These are phyloP conservation scores for Sphinx pinastri DNA, from an alignment of 2,888 invertebrate species.

Conservation along the genomic window DNA sequence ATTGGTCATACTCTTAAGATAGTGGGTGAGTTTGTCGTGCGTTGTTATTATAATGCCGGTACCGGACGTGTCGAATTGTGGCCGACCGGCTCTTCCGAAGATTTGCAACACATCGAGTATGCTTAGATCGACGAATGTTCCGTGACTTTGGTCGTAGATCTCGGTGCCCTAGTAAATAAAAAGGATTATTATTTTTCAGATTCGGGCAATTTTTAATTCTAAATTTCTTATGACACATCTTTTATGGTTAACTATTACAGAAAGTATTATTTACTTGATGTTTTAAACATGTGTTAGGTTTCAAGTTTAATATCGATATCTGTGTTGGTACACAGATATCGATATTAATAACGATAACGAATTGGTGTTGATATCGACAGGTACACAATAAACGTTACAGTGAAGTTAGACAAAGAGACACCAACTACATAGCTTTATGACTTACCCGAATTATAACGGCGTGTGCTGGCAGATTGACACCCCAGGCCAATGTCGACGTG, in stretches of 20 bases:
- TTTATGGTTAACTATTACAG: no score
- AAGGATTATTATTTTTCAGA: no score
- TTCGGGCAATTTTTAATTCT: no score
- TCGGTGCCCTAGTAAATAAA: constrained; percentile 91
- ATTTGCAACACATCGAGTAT: constrained; percentile 99
- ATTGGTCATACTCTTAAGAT: constrained; percentile 96
- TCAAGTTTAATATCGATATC: no score
- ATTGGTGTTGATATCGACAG: no score
- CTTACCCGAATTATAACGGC: constrained; percentile 96
- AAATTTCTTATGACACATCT: no score
- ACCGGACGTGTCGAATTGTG: constrained; percentile 97
- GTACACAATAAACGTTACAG: no score
- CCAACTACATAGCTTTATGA: constrained; percentile 2
- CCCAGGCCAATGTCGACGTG: constrained; percentile 99
- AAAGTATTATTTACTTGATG: no score
- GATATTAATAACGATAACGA: no score
- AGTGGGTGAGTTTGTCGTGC: constrained; percentile 96
- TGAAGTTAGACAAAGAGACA: no score
- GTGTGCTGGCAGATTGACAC: constrained; percentile 99
- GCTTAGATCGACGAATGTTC: constrained; percentile 96
- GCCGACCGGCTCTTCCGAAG: constrained; percentile 98
- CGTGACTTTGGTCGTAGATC: constrained; percentile 98
- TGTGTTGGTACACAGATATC: no score
- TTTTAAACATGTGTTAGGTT: no score
- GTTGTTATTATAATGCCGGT: constrained; percentile 97